phyloP scores from a whole-genome alignment of 2,113 vertebrate genomes.

The Potamarius usumacintae region DNA sequence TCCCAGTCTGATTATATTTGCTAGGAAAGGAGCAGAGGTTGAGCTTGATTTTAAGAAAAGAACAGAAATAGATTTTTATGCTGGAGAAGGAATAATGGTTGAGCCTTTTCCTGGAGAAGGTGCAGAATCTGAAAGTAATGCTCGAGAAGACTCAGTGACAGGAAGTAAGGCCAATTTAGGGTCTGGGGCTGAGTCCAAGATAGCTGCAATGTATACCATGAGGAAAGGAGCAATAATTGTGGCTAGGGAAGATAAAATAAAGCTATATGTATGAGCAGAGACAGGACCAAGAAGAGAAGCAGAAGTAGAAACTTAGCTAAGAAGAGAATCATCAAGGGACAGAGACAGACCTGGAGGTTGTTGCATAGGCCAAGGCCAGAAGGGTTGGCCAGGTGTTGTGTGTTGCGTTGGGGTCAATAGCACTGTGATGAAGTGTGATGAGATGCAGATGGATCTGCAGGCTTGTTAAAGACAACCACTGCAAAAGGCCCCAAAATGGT shows the following conservation, averaged over 20 bases:
- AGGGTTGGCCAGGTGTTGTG: too few relatives aligned
- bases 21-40: not conserved
- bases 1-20: too few relatives aligned
- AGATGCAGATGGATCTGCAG: not conserved
- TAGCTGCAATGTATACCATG: not conserved
- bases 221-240: not conserved
- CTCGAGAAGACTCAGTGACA: not conserved
- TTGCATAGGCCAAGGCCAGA: not conserved
- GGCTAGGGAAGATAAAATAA: not conserved
- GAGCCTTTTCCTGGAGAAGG: not conserved
- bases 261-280: not conserved
- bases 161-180: not conserved
- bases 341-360: not conserved
- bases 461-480: not conserved
- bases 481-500: not conserved
- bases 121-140: too few relatives aligned
- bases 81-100: not conserved
- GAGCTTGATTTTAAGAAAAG: not conserved
- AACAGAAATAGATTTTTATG: not conserved
- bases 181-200: not conserved
- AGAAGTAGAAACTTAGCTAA: not conserved
- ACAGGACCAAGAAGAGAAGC: not conserved
- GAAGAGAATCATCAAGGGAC: not conserved
- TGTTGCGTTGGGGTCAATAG: not conserved
- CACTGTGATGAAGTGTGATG: not conserved